phyloP scores from a whole-genome alignment of 1,140 invertebrate genomes.

The Zaprionus camerounensis region DNA sequence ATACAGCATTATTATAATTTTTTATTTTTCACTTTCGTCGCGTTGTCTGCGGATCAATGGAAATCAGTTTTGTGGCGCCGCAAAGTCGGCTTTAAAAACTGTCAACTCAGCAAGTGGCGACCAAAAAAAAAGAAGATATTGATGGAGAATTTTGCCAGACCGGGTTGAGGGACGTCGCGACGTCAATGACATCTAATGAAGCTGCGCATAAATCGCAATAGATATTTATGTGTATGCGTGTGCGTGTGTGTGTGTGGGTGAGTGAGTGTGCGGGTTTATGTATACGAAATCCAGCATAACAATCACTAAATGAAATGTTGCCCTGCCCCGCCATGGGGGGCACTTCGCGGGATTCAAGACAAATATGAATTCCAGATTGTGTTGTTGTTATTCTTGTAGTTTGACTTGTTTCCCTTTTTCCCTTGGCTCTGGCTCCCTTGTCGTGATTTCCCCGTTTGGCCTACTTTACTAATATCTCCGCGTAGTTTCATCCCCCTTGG shows the following conservation, averaged over 20 bases:
- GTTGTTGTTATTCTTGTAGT: conserved; percentile 31
- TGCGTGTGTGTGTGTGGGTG: background rate
- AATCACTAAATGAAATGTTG: conserved; percentile 46
- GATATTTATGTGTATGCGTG: conserved; percentile 9
- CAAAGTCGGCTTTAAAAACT: conserved; percentile 43
- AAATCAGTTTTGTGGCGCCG: conserved; percentile 43
- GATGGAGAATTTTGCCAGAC: conserved; percentile 3
- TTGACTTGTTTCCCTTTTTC: conserved; percentile 7
- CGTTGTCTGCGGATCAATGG: conserved; percentile 19
- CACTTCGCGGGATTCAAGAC: conserved; percentile 47
- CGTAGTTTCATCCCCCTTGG: conserved; percentile 46
- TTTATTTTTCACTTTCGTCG: conserved; percentile 2
- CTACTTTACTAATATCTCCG: conserved; percentile 25
- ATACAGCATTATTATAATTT: conserved; percentile 4
- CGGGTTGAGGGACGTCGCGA: background rate
- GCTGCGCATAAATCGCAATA: conserved; percentile 46
- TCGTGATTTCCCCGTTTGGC: conserved; percentile 35
- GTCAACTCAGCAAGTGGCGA: conserved; percentile 35
- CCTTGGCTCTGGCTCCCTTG: conserved; percentile 21
- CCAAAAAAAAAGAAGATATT: conserved; percentile 8
- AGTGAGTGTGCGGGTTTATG: conserved; percentile 7
- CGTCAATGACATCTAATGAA: conserved; percentile 56
- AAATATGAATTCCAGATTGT: conserved; percentile 46
- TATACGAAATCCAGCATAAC: conserved; percentile 47
- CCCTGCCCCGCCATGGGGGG: background rate